A percentile compares a stretch with the other conserved stretches of the same genome.
Conservation (phyloP, 2,113 vertebrate species). For the Loxodonta africana region DNA sequence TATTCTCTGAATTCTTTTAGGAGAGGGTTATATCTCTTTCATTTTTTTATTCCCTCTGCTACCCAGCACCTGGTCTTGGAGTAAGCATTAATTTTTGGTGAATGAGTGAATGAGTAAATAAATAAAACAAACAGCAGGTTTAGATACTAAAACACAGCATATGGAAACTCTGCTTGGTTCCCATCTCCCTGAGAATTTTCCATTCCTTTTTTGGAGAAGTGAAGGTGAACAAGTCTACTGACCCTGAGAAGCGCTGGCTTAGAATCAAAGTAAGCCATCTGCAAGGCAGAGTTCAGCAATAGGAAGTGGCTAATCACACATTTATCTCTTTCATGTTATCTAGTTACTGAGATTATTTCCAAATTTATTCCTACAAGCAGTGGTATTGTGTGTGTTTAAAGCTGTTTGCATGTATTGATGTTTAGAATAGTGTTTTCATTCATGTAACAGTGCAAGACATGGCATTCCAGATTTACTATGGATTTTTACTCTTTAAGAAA, state of each 20-base stretch:
- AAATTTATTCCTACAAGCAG: slow-evolving; percentile 23
- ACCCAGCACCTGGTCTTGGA: neutral
- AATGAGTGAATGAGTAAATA: slow-evolving; percentile 71
- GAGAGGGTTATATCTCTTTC: neutral
- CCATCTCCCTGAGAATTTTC: slow-evolving; percentile 80
- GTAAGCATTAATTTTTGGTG: slow-evolving; percentile 13
- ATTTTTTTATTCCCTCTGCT: neutral
- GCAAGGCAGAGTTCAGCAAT: slow-evolving; percentile 65
- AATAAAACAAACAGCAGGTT: slow-evolving; percentile 31
- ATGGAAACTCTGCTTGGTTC: slow-evolving; percentile 78
- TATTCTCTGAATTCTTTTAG: slow-evolving; percentile 6
- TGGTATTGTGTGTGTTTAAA: neutral
- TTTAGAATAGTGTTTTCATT: neutral
- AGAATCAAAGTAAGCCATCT: slow-evolving; percentile 82
- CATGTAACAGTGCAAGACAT: neutral
- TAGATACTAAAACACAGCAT: slow-evolving; percentile 66
- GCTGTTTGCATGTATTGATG: neutral
- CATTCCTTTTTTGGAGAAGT: slow-evolving; percentile 77
- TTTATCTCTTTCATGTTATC: slow-evolving; percentile 65
- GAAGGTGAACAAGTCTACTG: slow-evolving; percentile 79
- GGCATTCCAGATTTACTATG: neutral
- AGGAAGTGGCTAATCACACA: slow-evolving; percentile 70
- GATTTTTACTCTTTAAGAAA: neutral
- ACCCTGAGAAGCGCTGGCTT: slow-evolving; percentile 80
- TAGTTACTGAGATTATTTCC: slow-evolving; percentile 5